phyloP scores from a whole-genome alignment of 2,113 vertebrate species.

The Gopherus flavomarginatus region DNA sequence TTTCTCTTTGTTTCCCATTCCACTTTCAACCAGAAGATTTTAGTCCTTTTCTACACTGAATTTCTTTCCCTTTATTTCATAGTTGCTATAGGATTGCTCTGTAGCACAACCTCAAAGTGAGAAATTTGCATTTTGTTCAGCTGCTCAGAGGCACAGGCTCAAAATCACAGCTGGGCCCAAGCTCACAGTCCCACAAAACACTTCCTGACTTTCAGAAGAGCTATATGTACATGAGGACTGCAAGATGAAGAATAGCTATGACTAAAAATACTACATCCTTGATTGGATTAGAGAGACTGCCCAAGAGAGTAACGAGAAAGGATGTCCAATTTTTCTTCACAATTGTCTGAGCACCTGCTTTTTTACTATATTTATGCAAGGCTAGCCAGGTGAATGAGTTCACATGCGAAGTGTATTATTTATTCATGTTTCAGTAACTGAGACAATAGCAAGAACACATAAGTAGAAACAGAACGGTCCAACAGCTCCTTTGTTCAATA shows the following conservation, averaged over 20 bases:
- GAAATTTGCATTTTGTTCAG: neutral
- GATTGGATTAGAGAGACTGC: neutral
- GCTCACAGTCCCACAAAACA: neutral
- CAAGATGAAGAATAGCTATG: neutral
- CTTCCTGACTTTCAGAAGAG: neutral
- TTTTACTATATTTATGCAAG: neutral
- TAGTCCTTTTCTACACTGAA: neutral
- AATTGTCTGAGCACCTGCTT: neutral
- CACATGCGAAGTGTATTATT: accelerated
- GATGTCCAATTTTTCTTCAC: slow-evolving; percentile 19
- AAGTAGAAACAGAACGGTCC: neutral
- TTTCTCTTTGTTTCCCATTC: neutral
- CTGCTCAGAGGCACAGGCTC: neutral
- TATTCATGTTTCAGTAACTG: neutral
- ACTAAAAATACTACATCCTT: slow-evolving; percentile 25
- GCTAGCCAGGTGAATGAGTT: neutral
- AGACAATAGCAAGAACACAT: neutral
- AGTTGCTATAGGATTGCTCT: slow-evolving; percentile 13
- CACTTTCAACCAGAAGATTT: neutral
- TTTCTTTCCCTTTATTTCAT: neutral
- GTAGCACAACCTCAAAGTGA: neutral
- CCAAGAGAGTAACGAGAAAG: neutral
- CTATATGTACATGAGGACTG: neutral
- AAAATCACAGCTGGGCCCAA: slow-evolving; percentile 21
- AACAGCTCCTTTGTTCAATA: neutral